Evolutionary conservation across 2,113 vertebrate species (phyloP), one percentile per base, ranked within the genome.

Genomic region (Atlantisia rogersi): DNA sequence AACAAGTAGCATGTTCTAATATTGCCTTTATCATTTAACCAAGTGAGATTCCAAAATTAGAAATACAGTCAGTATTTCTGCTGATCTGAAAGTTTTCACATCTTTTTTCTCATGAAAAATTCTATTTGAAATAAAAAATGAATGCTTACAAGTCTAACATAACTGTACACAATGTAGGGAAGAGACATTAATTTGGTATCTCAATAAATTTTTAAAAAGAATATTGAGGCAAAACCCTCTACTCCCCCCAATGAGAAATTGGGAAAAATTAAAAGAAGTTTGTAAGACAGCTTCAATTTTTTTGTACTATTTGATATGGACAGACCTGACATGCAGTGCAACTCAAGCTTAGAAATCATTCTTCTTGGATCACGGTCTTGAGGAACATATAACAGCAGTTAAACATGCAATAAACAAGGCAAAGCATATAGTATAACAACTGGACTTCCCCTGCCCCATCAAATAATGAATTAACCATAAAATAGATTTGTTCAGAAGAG

Each of bases 61-160:
- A 96, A 78, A 58, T 77, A 81, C 44, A 88, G 67, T 39, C 67
- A 35, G 15, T 90, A 95, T 90, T 96, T 90, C 88, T 96, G 73
- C 73, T 84, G 79, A 90, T 94, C 82, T 86, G 56, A 95, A 90
- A 88, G 60, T 90, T 75, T 83, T 80, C 93, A 83, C 56, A 58
- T 52, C 16, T 74, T 60, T 92, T 55, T 46, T 46, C 71, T 81
- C 80, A 91, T 90, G 2, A 92, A 92, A 88, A 88, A 92, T 82
- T 92, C 68, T 52, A 83, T 68, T 67, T 92, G 64, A 97, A 92
- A 88, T 88, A 59, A 90, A 97, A 96, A 86, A 63, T 28, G 56
- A 90, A 90, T 78, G 73, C 24, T 90, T 71, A 48, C 53, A 88
- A 90, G 93, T 81, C 60, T 77, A 86, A 19, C 44, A 58, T 76